Evolutionary conservation across 2,797 vertebrate genomes (phyloP), one percentile per base, ranked within the genome.

Genomic region (Anabas testudineus): DNA sequence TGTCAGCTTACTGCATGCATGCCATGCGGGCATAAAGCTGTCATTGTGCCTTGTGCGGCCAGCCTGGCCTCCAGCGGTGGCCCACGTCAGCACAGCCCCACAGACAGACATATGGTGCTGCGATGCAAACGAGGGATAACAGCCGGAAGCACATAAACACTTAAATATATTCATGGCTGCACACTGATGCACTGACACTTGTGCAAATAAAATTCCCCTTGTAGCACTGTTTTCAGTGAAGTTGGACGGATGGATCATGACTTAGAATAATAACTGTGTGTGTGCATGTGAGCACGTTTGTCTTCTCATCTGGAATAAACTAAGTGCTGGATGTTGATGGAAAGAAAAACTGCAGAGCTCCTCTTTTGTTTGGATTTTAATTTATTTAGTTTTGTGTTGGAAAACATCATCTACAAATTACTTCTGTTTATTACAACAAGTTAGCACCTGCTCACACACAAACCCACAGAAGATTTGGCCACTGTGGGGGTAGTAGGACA

Each of bases 51-150:
- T 70, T 18, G 58, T 45, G 52, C 43, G 22, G 69, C 71, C 36
- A 10, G 63, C 58, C 66, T 39, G 79, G 82, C 86, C 81, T 88
- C 83, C 78, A 80, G 86, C 42, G 26, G 73, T 63, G 81, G 81
- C 73, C 82, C 76, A 83, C 58, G 39, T 89, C 83, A 86, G 67
- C 78, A 30, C 55, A 59, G 77, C 70, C 66, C 41, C 84, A 65
- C 75, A 67, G 78, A 83, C 80, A 76, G 77, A 80, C 83, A 81
- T 91, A 85, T 86, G 90, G 83, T 75, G 76, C 83, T 77, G 78
- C 82, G 84, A 87, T 88, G 73, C 71, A 63, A 68, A 70, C 65
- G 52, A 58, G 56, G 81, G 71, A 75, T 62, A 86, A 64, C 69
- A 82, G 81, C 83, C 72, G 22, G 49, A 32, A 80, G 84, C 64